Base-by-base conservation (phyloP, 2,113 vertebrate species). In the Thermophis baileyi region DNA sequence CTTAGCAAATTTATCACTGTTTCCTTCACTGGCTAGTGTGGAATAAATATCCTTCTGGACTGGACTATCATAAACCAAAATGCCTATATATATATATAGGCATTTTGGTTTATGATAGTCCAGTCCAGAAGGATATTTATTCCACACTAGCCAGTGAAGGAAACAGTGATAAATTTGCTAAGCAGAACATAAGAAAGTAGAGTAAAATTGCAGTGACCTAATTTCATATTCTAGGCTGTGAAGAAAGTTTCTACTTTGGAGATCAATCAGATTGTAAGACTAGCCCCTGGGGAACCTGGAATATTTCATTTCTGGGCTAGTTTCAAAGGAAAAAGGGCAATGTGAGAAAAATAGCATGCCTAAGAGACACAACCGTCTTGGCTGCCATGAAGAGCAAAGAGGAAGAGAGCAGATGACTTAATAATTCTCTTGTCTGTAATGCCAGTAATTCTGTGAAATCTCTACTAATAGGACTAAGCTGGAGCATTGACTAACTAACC, bases 201-300 rank as follows among this genome's bases (percentile, higher is more conserved):
- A 95, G 94, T 85, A 91, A 93, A 92, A 97, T 54, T 96, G 94
- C 95, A 96, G 95, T 96, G 94, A 94, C 93, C 95, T 96, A 94
- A 96, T 96, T 97, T 95, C 93, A 85, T 95, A 94, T 93, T 96
- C 94, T 96, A 94, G 95, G 93, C 94, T 95, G 93, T 89, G 91
- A 94, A 93, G 94, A 95, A 0, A 0, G 91, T 89, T 94, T 89
- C 94, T 96, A 93, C 27, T 91, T 94, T 93, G 0, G 40, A 93
- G 91, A 95, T 97, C 94, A 96, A 96, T 96, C 93, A 89, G 63
- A 93, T 91, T 1, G 22, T 94, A 93, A 94, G 0, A n/a, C 86
- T 93, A 44, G 86, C 90, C 88, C 94, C 81, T 60, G 93, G 88
- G 94, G 93, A 96, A 95, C 92, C 93, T 94, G 94, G 92, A 90